Evolutionary conservation across 2,888 invertebrate species (phyloP), one percentile per base, ranked within the genome.

Genomic region (Drosophila mayaguana): DNA sequence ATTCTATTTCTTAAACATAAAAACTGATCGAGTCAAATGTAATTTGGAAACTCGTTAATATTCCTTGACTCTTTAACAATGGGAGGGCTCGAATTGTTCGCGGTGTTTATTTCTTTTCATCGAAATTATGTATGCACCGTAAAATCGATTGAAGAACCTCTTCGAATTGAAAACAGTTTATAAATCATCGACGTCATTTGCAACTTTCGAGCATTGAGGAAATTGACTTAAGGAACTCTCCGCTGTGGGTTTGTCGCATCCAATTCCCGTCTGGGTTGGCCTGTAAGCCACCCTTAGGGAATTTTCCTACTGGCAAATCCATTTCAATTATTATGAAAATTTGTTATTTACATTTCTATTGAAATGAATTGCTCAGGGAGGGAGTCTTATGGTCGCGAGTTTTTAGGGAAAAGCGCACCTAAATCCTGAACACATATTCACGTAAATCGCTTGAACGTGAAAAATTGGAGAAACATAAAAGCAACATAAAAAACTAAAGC

Each of bases 271-370:
- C 40, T 78, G 43, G 61, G 66, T 20, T 42, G 45, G 22, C 16
- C 38, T 59, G 28, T 34, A 50, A 63, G 50, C 61, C 69, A 72
- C 63, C 81, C 81, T 48, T 38, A 45, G 43, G 36, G 51, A 56
- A 36, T 48, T 55, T 73, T 63, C 67, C 62, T 45, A 32, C 28
- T 32, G 48, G 46, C 46, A 71, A 77, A 89, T 63, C 63, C 75
- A 88, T 88, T 88, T 90, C 86, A 90, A 88, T 88, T 90, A 89
- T 90, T 78, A 88, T 90, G 84, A 82, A 87, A 88, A 90, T 87
- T 86, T 84, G 45, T 63, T 87, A 91, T 91, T 91, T 91, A 90
- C 91, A 90, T 91, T 91, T 91, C 88, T 79, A 91, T 91, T 90
- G 90, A 88, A 87, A 85, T 81, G 83, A 83, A 90, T 87, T 90